Conservation (phyloP, 2,797 vertebrate species). For the Sebastes jordani region DNA sequence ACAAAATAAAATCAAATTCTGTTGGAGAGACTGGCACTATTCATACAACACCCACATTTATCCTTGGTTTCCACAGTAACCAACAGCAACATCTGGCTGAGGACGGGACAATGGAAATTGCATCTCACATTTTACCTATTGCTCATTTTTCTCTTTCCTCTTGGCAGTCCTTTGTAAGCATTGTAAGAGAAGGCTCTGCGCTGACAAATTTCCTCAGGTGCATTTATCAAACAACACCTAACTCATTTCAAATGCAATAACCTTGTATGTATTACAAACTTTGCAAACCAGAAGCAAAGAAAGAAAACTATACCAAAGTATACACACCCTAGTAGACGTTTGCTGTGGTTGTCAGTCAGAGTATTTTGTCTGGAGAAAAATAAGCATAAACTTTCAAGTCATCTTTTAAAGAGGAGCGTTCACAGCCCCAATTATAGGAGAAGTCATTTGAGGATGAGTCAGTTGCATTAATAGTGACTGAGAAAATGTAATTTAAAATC, state of each 20-base stretch:
- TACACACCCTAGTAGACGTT: neutral
- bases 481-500: conserved; percentile 29
- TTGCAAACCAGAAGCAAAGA: neutral
- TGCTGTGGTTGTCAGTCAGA: neutral
- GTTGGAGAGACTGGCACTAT: neutral
- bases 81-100: conserved; percentile 39
- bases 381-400: conserved; percentile 3
- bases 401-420: conserved; percentile 3
- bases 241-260: neutral
- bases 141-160: conserved; percentile 1
- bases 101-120: conserved; percentile 18
- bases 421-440: conserved; percentile 22
- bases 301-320: neutral
- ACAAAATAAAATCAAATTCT: conserved; percentile 28
- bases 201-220: conserved; percentile 13
- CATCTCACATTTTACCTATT: conserved; percentile 4
- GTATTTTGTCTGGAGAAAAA: conserved; percentile 16
- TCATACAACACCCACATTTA: conserved; percentile 11
- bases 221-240: neutral
- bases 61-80: conserved; percentile 54
- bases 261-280: neutral
- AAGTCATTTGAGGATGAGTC: conserved; percentile 30
- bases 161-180: neutral
- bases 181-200: neutral
- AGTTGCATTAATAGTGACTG: conserved; percentile 12